Conservation (phyloP, 2,113 vertebrate species). For the Entelurus aequoreus region DNA sequence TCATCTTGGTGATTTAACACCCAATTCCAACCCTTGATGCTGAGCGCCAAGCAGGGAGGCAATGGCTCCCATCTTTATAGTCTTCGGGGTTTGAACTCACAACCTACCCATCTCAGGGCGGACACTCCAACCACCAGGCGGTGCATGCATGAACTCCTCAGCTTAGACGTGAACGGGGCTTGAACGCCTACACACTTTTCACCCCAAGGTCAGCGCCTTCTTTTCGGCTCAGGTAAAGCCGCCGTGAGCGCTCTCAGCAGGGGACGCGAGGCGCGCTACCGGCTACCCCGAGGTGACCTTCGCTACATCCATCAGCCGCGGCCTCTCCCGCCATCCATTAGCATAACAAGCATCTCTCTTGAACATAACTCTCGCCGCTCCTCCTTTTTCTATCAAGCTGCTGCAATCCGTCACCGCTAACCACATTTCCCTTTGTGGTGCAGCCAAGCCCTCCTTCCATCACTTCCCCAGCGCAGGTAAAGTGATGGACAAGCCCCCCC, state of each 20-base stretch:
- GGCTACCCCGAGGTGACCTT: conserved; percentile 50
- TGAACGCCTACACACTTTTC: background rate
- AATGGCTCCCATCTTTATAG: too few relatives aligned
- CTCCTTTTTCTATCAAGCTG: conserved; percentile 35
- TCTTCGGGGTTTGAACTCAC: too few relatives aligned
- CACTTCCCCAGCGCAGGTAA: conserved; percentile 55
- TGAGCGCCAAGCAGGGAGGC: too few relatives aligned
- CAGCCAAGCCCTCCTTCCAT: conserved; percentile 32
- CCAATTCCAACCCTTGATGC: too few relatives aligned
- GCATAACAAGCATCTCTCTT: conserved; percentile 57
- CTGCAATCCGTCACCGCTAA: conserved; percentile 62
- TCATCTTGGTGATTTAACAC: too few relatives aligned
- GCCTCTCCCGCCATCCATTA: conserved; percentile 44
- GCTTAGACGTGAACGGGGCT: background rate
- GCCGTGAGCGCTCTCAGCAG: conserved; percentile 36
- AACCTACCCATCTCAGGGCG: too few relatives aligned
- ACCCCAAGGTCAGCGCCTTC: conserved; percentile 30
- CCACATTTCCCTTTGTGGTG: conserved; percentile 58
- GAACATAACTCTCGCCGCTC: conserved; percentile 45
- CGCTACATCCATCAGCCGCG: conserved; percentile 41
- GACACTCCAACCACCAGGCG: too few relatives aligned
- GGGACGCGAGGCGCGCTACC: conserved; percentile 11
- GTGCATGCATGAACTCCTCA: too few relatives aligned
- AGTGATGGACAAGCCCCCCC: conserved; percentile 46
- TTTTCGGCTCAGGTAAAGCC: conserved; percentile 36